These are phyloP conservation scores for Halictus rubicundus DNA, from an alignment of 1,140 invertebrate genomes.

Conservation along the genomic window DNA sequence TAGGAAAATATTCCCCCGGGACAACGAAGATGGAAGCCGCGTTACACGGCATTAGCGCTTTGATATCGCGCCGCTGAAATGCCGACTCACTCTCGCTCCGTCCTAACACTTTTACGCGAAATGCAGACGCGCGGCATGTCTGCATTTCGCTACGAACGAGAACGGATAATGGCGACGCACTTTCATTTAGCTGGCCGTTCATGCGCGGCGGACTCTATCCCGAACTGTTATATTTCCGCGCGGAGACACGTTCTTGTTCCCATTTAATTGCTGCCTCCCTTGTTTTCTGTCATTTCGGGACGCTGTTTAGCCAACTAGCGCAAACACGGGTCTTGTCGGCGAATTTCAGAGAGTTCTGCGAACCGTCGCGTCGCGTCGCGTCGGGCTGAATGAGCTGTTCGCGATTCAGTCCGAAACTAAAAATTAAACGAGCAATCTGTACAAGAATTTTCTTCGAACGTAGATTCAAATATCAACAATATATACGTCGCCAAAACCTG, in stretches of 20 bases:
- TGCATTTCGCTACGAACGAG: background rate
- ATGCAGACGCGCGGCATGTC: background rate
- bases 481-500: too few species aligned
- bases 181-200: slow-evolving; percentile 11
- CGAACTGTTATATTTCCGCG: background rate
- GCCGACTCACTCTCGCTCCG: background rate
- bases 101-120: slow-evolving; percentile 2
- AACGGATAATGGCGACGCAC: background rate
- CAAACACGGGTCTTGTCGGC: background rate
- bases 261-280: background rate
- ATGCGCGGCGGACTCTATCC: background rate
- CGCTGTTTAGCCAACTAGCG: background rate
- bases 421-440: too few species aligned
- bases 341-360: background rate
- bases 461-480: too few species aligned
- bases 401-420: too few species aligned
- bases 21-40: background rate
- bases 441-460: too few species aligned
- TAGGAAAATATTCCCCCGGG: slow-evolving; percentile 34
- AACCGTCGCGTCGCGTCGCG: too few species aligned
- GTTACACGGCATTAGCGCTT: slow-evolving; percentile 21
- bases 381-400: too few species aligned
- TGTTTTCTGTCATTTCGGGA: background rate
- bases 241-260: background rate
- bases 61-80: background rate